Evolutionary conservation across 2,797 vertebrate genomes (phyloP), one percentile per base, ranked within the genome.

Genomic region (Ibycter americanus): DNA sequence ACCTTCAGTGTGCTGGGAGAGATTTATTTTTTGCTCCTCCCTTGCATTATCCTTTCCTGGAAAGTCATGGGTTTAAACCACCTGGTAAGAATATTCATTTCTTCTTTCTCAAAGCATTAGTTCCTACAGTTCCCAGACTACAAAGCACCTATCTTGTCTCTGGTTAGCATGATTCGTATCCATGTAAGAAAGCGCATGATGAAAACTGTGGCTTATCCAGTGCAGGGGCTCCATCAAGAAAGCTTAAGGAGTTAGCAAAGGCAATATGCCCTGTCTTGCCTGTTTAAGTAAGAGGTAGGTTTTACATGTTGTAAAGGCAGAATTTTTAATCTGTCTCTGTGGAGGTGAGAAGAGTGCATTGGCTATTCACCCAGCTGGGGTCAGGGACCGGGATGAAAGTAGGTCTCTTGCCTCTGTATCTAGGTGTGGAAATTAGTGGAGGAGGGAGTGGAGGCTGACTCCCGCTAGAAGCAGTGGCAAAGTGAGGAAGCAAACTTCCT

Each of bases 131-230:
- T 38, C 23, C 49, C 70, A 32, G 56, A 22, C 20, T 32, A 32
- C 3, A 0, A 7, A 8, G 9, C 42, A 44, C 27, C 31, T 71
- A 19, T 14, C 58, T 55, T 29, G 29, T 71, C n/a, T 76, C 65
- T 54, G 12, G 31, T 68, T 47, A 55, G 5, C 4, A 4, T 10
- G 8, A 9, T 38, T 71, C 2, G 0, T 49, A 25, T 15, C 56
- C 2, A 0, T 32, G 34, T 49, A 56, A 34, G 15, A 86, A 74
- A 46, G 31, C 15, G 34, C 0, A 0, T 25, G 59, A 19, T 47
- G 77, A 29, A 62, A 81, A 51, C 38, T 18, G 5, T 20, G 42
- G 7, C 62, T 58, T 32, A 27, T 31, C 6, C 32, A 8, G 38
- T 47, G 71, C 34, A 54, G 34, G 6, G 6, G 15, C 31, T 87